phyloP scores from a whole-genome alignment of 2,113 vertebrate genomes.

The Sorex araneus region DNA sequence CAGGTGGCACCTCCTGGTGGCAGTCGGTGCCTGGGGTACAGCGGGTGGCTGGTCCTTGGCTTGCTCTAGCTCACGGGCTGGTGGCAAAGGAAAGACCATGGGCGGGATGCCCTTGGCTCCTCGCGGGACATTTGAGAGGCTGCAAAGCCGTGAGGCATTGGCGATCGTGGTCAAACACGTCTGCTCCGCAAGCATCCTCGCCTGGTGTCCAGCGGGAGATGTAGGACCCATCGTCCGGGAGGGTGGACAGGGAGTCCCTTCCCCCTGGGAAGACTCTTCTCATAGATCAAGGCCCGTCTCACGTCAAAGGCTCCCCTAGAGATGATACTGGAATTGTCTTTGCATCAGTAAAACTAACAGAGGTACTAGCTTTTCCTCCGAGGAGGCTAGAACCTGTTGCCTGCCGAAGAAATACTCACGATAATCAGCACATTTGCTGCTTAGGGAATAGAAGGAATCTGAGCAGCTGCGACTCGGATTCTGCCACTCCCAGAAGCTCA shows the following conservation, averaged over 20 bases:
- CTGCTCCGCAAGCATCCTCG: not conserved
- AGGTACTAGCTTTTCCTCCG: too few relatives aligned
- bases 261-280: not conserved
- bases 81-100: not conserved
- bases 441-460: too few relatives aligned
- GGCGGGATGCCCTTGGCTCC: not conserved
- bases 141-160: not conserved
- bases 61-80: slow-evolving; percentile 60
- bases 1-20: slow-evolving; percentile 87
- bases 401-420: too few relatives aligned
- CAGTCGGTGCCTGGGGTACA: too few relatives aligned
- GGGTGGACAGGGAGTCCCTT: not conserved
- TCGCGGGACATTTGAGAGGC: not conserved
- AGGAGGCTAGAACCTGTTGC: not conserved
- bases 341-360: slow-evolving; percentile 17
- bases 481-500: too few relatives aligned
- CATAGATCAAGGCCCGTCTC: not conserved
- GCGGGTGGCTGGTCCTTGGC: not conserved
- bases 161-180: not conserved
- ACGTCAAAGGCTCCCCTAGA: not conserved
- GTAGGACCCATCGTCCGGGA: not conserved
- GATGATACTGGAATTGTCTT: not conserved
- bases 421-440: too few relatives aligned
- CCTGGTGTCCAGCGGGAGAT: not conserved
- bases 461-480: too few relatives aligned